Evolutionary conservation across 1,140 invertebrate species (phyloP).

Genomic region (Gyrodactylus salaris): DNA sequence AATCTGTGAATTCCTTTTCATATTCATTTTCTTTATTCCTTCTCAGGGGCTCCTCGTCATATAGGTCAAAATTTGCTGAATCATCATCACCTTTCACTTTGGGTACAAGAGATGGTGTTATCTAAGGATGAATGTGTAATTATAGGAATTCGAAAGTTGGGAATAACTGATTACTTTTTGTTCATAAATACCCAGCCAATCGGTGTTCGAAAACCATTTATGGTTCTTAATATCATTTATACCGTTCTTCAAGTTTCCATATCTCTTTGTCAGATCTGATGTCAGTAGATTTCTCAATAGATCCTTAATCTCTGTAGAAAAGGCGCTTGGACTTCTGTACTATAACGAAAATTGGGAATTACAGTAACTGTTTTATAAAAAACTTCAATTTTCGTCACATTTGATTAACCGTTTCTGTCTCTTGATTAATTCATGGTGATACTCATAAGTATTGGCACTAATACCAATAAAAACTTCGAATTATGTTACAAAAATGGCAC

Average conservation of each 20-base stretch:
- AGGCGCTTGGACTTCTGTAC: background rate
- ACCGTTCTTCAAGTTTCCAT: slow-evolving; percentile 87
- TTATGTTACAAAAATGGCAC: no score
- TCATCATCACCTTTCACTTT: slow-evolving; percentile 25
- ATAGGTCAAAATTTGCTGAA: slow-evolving; percentile 27
- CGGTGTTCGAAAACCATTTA: slow-evolving; percentile 57
- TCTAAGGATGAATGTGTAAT: slow-evolving; percentile 13
- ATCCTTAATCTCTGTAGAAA: slow-evolving; percentile 48
- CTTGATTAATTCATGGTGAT: no score
- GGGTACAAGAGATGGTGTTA: slow-evolving; percentile 24
- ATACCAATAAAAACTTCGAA: no score
- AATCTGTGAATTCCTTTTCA: slow-evolving; percentile 26
- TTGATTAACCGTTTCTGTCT: no score
- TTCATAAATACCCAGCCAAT: slow-evolving; percentile 1
- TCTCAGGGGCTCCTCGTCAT: slow-evolving; percentile 25
- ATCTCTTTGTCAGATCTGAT: slow-evolving; percentile 87
- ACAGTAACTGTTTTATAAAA: no score
- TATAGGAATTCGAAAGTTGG: background rate
- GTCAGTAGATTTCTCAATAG: slow-evolving; percentile 74
- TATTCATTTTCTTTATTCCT: slow-evolving; percentile 21
- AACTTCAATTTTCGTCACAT: no score
- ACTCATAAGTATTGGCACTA: no score
- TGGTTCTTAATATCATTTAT: slow-evolving; percentile 97
- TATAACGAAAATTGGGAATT: slow-evolving; percentile 2
- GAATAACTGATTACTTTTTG: slow-evolving; percentile 5